Base-by-base conservation (phyloP, 1,140 invertebrate genomes). In the Zaprionus capensis region DNA sequence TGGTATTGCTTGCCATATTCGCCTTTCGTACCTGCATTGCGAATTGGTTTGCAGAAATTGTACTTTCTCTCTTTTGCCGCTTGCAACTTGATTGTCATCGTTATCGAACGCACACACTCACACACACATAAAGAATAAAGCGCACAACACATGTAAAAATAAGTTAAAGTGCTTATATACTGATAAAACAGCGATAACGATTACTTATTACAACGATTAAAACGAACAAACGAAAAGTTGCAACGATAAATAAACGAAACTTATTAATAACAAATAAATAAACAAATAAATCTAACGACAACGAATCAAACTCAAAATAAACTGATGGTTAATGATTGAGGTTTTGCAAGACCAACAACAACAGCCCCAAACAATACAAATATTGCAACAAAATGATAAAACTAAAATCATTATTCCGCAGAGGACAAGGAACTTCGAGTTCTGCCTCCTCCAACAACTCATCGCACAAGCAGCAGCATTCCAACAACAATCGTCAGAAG, bases 331-430 rank as follows among this genome's bases (percentile, higher is more conserved):
- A 76, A 82, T 87, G 80, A 69, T 86, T 86, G 34, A 88, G 71
- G 71, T 81, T 88, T 78, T 81, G 74, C 70, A 66, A 66, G 58
- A 20, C 24, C 11, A 62, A 68, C n/a, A 59, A 59, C 9, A 34
- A 11, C 28, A 34, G 4, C 31, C 7, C 24, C 46, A 69, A 67
- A 31, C 34, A 62, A 63, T 9, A 46, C n/a, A 41, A 72, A 28
- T 51, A 73, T 46, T 36, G 57, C 7, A 69, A 68, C 38, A 88
- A 78, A 59, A 96, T 96, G 95, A 96, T 96, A 95, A 96, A 96
- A 94, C 95, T 96, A 93, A 96, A 96, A 95, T 96, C 95, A 90
- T 94, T 96, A 92, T 96, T 96, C 94, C 95, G 96, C 94, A 96
- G 96, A 95, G 95, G 95, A 88, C 94, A 93, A 87, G 91, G 93